phyloP scores from a whole-genome alignment of 2,113 vertebrate species.

The Psittacara wagleri region DNA sequence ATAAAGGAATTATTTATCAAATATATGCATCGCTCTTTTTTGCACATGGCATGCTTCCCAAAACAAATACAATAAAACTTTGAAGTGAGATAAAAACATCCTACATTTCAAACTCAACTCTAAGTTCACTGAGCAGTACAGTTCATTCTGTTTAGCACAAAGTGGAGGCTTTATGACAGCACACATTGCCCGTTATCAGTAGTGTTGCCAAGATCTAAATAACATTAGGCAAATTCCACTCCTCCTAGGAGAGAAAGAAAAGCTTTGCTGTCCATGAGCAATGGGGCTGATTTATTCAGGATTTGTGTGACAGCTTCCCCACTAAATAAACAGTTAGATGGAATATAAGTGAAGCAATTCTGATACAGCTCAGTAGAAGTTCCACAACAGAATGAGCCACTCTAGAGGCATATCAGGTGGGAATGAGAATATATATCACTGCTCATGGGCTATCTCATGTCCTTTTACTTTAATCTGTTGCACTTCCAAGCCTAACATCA shows the following conservation, averaged over 20 bases:
- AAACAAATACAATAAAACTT: background rate
- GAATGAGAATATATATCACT: background rate
- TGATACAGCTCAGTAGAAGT: background rate
- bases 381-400: background rate
- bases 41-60: background rate
- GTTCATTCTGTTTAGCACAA: background rate
- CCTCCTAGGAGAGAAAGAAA: background rate
- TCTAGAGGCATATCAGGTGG: background rate
- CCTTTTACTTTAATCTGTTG: background rate
- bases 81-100: background rate
- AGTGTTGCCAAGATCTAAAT: background rate
- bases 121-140: background rate
- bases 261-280: background rate
- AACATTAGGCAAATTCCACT: background rate
- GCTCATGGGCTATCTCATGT: background rate
- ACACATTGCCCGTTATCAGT: background rate
- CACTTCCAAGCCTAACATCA: background rate
- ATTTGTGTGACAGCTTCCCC: background rate
- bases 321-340: background rate
- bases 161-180: background rate
- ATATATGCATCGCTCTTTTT: background rate
- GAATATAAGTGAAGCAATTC: background rate
- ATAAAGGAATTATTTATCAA: background rate
- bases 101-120: background rate
- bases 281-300: background rate